These are phyloP conservation scores for Chloroceryle amazona DNA, from an alignment of 2,797 vertebrate species.

Conservation along the genomic window DNA sequence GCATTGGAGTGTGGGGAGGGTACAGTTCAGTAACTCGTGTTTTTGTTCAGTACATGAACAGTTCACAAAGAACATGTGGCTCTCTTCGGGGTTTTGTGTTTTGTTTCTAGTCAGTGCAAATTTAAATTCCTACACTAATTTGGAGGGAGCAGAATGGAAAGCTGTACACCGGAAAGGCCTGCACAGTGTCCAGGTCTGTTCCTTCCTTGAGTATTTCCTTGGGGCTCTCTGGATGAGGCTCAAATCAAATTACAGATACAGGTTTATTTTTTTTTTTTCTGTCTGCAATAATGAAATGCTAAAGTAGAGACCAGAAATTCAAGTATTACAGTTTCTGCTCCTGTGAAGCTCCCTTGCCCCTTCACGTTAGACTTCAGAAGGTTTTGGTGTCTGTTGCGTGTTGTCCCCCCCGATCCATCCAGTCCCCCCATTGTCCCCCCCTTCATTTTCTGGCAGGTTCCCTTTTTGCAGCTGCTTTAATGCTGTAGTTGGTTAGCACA, in stretches of 20 bases:
- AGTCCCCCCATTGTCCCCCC: too few species aligned
- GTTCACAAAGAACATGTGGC: not conserved
- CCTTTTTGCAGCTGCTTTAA: conserved; percentile 32
- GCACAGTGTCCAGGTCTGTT: not conserved
- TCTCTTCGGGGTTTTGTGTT: not conserved
- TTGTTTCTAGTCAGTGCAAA: not conserved
- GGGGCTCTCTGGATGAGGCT: not conserved
- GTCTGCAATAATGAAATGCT: not conserved
- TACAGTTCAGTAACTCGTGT: not conserved
- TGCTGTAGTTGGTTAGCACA: conserved; percentile 23
- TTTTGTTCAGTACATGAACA: not conserved
- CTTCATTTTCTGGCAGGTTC: conserved; percentile 37
- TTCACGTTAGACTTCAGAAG: not conserved
- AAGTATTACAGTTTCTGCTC: not conserved
- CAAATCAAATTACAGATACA: not conserved
- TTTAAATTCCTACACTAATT: not conserved
- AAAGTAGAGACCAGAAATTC: not conserved
- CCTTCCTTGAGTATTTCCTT: not conserved
- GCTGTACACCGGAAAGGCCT: not conserved
- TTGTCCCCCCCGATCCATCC: too few species aligned
- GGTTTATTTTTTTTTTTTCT: not conserved
- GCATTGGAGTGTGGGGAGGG: conserved; percentile 82
- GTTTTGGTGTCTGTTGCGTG: not conserved
- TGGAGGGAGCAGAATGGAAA: not conserved
- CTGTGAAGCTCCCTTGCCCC: not conserved